Percentiles rank a stretch among this genome's conserved stretches.
Evolutionary conservation across 2,113 vertebrate species (phyloP).

Genomic region (Apodemus sylvaticus): DNA sequence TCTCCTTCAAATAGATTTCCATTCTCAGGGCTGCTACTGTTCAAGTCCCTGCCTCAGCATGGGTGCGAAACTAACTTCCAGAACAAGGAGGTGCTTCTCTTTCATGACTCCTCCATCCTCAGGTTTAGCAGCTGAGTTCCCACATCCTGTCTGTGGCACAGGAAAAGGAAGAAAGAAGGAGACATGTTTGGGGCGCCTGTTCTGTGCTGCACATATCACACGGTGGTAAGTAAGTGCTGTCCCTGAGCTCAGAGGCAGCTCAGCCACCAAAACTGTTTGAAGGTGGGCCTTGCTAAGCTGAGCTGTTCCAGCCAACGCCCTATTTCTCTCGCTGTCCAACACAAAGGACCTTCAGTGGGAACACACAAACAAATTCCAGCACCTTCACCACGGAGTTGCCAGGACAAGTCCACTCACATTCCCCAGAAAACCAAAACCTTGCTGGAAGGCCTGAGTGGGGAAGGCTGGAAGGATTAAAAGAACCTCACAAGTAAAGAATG

Average conservation of each 20-base stretch:
- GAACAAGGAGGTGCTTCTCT: fast-evolving
- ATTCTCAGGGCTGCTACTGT: fast-evolving
- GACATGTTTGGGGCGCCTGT: fast-evolving
- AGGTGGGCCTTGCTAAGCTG: neutral
- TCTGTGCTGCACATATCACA: fast-evolving
- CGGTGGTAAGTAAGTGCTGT: no score
- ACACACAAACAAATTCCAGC: neutral
- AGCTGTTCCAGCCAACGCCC: neutral
- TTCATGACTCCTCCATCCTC: fast-evolving
- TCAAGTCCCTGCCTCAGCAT: fast-evolving
- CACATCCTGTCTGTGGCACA: fast-evolving
- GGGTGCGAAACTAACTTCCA: neutral
- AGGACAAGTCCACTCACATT: neutral
- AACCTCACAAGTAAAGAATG: neutral
- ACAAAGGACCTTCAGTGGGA: neutral
- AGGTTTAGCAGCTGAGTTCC: fast-evolving
- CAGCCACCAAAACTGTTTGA: no score
- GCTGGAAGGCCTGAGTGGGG: fast-evolving
- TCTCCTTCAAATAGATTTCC: fast-evolving
- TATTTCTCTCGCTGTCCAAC: neutral
- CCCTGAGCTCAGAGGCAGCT: fast-evolving
- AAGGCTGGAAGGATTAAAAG: neutral
- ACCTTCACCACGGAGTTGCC: neutral
- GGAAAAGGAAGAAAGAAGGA: neutral
- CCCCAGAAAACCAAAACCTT: neutral